Base-by-base conservation (phyloP, 2,888 invertebrate genomes). In the Cheiracanthium punctorium region DNA sequence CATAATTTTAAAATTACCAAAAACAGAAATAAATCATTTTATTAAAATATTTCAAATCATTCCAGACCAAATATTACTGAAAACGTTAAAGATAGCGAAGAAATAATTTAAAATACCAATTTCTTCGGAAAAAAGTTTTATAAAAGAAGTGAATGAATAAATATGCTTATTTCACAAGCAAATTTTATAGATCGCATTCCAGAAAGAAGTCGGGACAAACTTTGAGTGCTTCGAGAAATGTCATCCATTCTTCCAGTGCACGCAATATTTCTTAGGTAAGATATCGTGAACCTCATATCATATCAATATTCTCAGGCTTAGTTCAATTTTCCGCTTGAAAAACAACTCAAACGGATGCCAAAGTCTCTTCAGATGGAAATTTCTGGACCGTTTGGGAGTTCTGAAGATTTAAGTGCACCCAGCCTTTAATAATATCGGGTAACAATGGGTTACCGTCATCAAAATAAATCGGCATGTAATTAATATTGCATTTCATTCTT, bases 321-420 rank as follows among this genome's bases (percentile, higher is more conserved):
- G 58, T 58, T 20, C 24, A 58, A 58, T 58, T 58, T 58, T 58
- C 20, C 58, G 58, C 58, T 58, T 58, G 24, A 58, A 58, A 58
- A 58, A 58, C 58, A 20, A 24, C 24, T 24, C 24, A 24, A 24
- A 58, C 24, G 58, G 5, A 58, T 58, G 24, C 58, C 58, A 24
- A 58, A 58, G 12, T 58, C 58, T 12, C 20, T 58, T 58, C 20
- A 58, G 12, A 58, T 58, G 58, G 58, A 58, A 58, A 58, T 58
- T 58, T 24, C 58, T 20, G 20, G 12, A 2, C 58, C 48, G 12
- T n/a, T 2, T 24, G 24, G 24, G 24, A 58, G 24, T 58, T 58
- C 24, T 20, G 20, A 20, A 58, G 58, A 24, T 58, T 58, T 58
- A 2, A 24, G 24, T 58, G 20, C 58, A 58, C 17, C 58, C 24